A percentile compares a stretch with the other conserved stretches of the same genome.
Conservation (phyloP, 2,888 invertebrate genomes). For the Mythimna albipuncta region DNA sequence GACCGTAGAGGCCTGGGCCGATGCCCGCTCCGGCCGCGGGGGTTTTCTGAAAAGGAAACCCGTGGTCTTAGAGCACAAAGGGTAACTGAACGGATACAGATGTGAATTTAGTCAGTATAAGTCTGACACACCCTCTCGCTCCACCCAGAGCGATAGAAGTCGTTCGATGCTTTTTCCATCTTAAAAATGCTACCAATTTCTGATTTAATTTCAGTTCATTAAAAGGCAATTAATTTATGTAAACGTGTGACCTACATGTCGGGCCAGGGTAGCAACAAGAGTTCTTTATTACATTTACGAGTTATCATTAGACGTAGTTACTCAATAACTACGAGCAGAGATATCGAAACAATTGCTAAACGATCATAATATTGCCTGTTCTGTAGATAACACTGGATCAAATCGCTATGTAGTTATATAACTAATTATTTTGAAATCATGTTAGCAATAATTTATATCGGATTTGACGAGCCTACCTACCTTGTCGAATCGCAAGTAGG, state of each 20-base stretch:
- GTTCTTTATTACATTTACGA: not conserved
- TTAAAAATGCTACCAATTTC: too few relatives aligned
- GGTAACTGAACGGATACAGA: too few relatives aligned
- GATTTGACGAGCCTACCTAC: not conserved
- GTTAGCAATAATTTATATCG: not conserved
- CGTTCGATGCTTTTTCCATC: too few relatives aligned
- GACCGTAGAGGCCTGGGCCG: too few relatives aligned
- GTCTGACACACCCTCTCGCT: too few relatives aligned
- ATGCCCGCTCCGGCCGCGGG: too few relatives aligned
- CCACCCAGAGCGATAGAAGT: too few relatives aligned
- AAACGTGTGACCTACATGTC: not conserved
- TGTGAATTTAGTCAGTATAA: too few relatives aligned
- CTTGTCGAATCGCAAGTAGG: not conserved
- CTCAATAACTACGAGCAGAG: slow-evolving; percentile 23
- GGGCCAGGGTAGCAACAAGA: slow-evolving; percentile 1
- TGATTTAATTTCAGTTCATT: not conserved
- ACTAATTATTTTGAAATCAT: slow-evolving; percentile 25
- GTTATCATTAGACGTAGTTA: slow-evolving; percentile 26
- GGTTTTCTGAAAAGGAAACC: too few relatives aligned
- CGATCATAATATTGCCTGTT: slow-evolving; percentile 1
- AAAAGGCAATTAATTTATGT: not conserved
- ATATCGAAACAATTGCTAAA: slow-evolving; percentile 23
- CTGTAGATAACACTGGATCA: not conserved
- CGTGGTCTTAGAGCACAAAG: too few relatives aligned
- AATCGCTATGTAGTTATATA: not conserved